Evolutionary conservation across 2,888 invertebrate genomes (phyloP).

Genomic region (Drosophila macrospina): DNA sequence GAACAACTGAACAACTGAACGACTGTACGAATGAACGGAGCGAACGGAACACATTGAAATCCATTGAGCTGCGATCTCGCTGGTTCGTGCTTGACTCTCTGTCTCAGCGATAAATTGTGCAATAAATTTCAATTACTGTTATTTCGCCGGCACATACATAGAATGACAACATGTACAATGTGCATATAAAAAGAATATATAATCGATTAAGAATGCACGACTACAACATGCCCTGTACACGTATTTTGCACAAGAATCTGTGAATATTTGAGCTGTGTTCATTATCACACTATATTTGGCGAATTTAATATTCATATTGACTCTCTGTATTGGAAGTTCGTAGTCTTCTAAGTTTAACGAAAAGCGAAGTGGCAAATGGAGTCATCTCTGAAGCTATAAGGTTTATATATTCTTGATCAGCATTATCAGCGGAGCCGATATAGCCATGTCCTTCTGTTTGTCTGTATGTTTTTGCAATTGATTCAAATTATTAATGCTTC

Average conservation of each 20-base stretch:
- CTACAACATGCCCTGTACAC: constrained; percentile 1
- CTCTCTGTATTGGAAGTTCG: too few species aligned
- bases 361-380: too few species aligned
- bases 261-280: background rate
- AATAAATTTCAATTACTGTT: constrained; percentile 85
- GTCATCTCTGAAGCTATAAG: too few species aligned
- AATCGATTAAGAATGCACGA: background rate
- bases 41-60: constrained; percentile 50
- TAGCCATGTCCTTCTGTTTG: too few species aligned
- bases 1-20: too few species aligned
- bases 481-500: background rate
- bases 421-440: too few species aligned
- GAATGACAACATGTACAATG: constrained; percentile 31
- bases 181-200: constrained; percentile 13
- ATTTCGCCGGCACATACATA: constrained; percentile 68
- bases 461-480: too few species aligned
- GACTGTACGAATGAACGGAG: constrained; percentile 36
- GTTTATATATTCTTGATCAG: too few species aligned
- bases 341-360: too few species aligned
- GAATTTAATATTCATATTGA: background rate
- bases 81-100: constrained; percentile 46
- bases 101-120: constrained; percentile 83
- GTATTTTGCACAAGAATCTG: background rate
- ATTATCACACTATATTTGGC: background rate
- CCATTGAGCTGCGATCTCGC: constrained; percentile 49